Evolutionary conservation across 1,140 invertebrate genomes (phyloP).

Genomic region (Apis cerana): DNA sequence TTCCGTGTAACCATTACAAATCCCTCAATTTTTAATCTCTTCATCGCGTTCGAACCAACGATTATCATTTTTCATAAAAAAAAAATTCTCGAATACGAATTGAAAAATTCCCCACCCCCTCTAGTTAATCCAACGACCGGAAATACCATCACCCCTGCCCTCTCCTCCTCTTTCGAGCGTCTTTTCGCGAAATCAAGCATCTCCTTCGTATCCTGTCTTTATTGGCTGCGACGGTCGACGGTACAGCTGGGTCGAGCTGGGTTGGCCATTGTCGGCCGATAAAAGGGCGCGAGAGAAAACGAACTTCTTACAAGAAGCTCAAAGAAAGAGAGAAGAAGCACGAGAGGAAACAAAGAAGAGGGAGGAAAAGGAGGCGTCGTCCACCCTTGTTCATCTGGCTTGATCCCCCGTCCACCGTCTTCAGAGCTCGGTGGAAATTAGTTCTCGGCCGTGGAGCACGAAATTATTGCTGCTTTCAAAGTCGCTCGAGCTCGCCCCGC

Average conservation of each 20-base stretch:
- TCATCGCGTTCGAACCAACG: no score
- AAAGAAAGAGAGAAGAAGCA: neutral
- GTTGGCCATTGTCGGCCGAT: constrained; percentile 57
- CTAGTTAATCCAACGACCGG: constrained; percentile 26
- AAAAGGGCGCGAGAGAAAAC: constrained; percentile 60
- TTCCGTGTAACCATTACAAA: no score
- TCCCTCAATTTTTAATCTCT: no score
- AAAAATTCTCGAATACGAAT: neutral
- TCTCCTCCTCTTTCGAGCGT: neutral
- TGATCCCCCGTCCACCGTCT: constrained; percentile 19
- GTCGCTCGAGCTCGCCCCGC: constrained; percentile 55
- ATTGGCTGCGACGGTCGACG: constrained; percentile 53
- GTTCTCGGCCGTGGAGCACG: constrained; percentile 65
- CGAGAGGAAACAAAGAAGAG: neutral
- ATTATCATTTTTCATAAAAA: neutral
- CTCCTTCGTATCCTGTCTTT: constrained; percentile 31
- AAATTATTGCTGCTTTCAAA: constrained; percentile 73
- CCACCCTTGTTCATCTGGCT: constrained; percentile 46
- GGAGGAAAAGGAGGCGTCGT: neutral
- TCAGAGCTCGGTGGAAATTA: constrained; percentile 66
- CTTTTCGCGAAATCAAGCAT: constrained; percentile 33
- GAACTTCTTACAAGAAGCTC: constrained; percentile 29
- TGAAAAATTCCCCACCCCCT: neutral
- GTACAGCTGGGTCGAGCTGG: constrained; percentile 20
- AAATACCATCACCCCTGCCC: constrained; percentile 13